phyloP scores from a whole-genome alignment of 2,113 vertebrate species.

The Nothoprocta perdicaria region DNA sequence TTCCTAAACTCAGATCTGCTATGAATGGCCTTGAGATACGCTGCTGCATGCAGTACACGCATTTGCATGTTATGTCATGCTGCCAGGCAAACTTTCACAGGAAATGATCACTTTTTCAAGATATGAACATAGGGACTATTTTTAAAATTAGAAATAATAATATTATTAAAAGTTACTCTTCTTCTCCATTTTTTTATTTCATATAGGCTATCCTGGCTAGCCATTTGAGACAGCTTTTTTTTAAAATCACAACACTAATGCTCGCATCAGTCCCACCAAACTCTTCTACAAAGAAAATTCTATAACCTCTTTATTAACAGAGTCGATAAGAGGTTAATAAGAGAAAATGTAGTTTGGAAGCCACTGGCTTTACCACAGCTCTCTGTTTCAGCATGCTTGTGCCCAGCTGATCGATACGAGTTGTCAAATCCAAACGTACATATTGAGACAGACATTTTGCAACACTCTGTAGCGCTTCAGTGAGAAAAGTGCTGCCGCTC shows the following conservation, averaged over 20 bases:
- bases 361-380: neutral
- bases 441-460: neutral
- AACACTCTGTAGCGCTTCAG: neutral
- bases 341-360: neutral
- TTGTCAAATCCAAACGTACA: neutral
- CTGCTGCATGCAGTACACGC: neutral
- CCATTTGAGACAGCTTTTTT: neutral
- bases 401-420: neutral
- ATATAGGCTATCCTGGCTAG: neutral
- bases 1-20: neutral
- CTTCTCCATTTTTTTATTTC: neutral
- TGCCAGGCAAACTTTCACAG: neutral
- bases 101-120: neutral
- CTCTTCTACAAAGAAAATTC: neutral
- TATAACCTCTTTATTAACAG: neutral
- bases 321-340: neutral
- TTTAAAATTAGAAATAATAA: neutral
- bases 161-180: neutral
- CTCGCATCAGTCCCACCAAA: neutral
- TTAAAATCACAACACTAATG: neutral
- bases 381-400: neutral
- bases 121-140: neutral
- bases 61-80: neutral
- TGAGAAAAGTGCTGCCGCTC: neutral
- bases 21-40: neutral